Evolutionary conservation across 2,888 invertebrate genomes (phyloP).

Genomic region (Megalurothrips usitatus): DNA sequence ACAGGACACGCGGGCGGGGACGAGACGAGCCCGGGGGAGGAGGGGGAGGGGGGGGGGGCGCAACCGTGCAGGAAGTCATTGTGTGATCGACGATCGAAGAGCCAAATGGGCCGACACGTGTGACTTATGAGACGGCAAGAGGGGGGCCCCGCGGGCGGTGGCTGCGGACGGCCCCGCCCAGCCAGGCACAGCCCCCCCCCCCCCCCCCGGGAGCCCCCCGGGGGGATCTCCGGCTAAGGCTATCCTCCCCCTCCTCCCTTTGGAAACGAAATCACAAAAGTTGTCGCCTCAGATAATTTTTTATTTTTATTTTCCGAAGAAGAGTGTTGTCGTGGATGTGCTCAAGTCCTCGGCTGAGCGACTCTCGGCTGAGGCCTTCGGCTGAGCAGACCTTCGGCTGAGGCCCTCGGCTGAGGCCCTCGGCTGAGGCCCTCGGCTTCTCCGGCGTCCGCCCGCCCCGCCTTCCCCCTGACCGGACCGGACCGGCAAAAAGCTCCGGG

Average conservation of each 20-base stretch:
- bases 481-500: neutral
- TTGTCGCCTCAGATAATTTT: too few relatives aligned
- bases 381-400: too few relatives aligned
- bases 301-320: too few relatives aligned
- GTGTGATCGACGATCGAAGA: constrained; percentile 18
- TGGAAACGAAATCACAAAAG: neutral
- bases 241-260: neutral
- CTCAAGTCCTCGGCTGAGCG: too few relatives aligned
- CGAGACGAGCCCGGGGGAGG: neutral
- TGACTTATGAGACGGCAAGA: constrained; percentile 5
- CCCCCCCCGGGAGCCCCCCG: neutral
- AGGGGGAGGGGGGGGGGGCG: neutral
- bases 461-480: neutral
- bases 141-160: neutral
- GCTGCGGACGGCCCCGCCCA: too few relatives aligned
- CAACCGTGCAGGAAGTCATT: neutral
- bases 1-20: neutral
- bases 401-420: too few relatives aligned
- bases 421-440: neutral
- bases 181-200: too few relatives aligned
- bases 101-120: constrained; percentile 1
- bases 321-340: too few relatives aligned
- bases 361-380: too few relatives aligned
- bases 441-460: neutral
- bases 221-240: too few relatives aligned